Evolutionary conservation across 2,113 vertebrate genomes (phyloP).

Genomic region (Gadus macrocephalus): DNA sequence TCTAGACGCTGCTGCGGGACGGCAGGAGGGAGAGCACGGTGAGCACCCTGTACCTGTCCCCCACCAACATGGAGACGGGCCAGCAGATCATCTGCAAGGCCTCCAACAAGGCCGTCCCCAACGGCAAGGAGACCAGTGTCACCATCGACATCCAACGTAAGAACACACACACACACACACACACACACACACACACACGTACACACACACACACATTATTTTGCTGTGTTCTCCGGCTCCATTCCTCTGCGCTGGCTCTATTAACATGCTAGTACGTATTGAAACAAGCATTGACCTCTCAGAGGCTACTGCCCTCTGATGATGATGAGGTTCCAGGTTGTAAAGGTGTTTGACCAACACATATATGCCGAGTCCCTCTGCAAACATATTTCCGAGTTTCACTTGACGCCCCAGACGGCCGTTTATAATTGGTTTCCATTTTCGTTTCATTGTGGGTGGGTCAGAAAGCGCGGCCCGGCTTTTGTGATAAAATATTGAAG

Average conservation of each 20-base stretch:
- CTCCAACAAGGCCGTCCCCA: slow-evolving; percentile 93
- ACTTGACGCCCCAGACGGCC: slow-evolving; percentile 41
- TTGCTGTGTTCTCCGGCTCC: not conserved
- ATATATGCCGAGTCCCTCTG: no score
- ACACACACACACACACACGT: not conserved
- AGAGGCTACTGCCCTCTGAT: no score
- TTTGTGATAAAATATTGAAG: slow-evolving; percentile 49
- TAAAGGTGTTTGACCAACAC: no score
- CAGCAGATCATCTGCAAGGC: slow-evolving; percentile 90
- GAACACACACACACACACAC: slow-evolving; percentile 40
- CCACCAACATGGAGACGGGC: slow-evolving; percentile 88
- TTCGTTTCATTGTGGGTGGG: slow-evolving; percentile 29
- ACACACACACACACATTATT: no score
- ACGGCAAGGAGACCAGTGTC: slow-evolving; percentile 91
- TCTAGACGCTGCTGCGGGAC: slow-evolving; percentile 85
- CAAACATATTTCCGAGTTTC: slow-evolving; percentile 11
- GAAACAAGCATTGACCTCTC: no score
- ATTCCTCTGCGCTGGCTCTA: not conserved
- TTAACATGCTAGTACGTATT: no score
- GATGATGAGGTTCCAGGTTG: no score
- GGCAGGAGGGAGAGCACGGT: slow-evolving; percentile 90
- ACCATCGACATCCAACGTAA: slow-evolving; percentile 98
- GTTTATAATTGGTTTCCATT: slow-evolving; percentile 53
- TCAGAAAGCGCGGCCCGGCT: slow-evolving; percentile 20
- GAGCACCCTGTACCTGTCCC: slow-evolving; percentile 89